phyloP scores from a whole-genome alignment of 2,888 invertebrate species.

The Chrysotoxum bicinctum region DNA sequence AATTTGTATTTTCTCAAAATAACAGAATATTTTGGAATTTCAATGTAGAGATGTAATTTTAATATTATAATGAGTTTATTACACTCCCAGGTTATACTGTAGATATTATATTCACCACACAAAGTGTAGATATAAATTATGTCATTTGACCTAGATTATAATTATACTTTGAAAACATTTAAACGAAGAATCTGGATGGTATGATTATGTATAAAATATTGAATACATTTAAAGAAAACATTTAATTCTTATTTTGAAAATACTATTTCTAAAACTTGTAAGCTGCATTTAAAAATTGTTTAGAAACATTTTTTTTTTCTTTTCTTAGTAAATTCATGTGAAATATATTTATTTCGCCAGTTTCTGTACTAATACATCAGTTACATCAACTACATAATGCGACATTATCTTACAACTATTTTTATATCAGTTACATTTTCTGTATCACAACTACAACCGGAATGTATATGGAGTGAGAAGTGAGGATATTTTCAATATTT shows the following conservation, averaged over 20 bases:
- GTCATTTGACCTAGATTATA: constrained; percentile 11
- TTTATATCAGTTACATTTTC: no score
- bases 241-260: neutral
- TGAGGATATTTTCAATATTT: no score
- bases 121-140: neutral
- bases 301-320: no score
- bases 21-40: neutral
- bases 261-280: neutral
- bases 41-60: neutral
- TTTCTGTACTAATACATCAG: no score
- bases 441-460: no score
- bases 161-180: neutral
- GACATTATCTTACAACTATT: no score
- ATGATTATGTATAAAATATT: neutral
- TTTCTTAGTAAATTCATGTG: no score
- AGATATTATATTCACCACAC: neutral
- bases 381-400: no score
- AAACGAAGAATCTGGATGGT: neutral
- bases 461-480: no score
- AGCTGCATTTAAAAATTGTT: no score
- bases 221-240: neutral
- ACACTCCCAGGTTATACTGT: neutral
- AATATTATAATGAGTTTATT: neutral
- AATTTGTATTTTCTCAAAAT: constrained; percentile 7
- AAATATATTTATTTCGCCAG: no score